Percentiles rank a stretch among this genome's conserved stretches.
These are phyloP conservation scores for Steinernema khuongi DNA, from an alignment of 1,140 invertebrate genomes.

Conservation along the genomic window DNA sequence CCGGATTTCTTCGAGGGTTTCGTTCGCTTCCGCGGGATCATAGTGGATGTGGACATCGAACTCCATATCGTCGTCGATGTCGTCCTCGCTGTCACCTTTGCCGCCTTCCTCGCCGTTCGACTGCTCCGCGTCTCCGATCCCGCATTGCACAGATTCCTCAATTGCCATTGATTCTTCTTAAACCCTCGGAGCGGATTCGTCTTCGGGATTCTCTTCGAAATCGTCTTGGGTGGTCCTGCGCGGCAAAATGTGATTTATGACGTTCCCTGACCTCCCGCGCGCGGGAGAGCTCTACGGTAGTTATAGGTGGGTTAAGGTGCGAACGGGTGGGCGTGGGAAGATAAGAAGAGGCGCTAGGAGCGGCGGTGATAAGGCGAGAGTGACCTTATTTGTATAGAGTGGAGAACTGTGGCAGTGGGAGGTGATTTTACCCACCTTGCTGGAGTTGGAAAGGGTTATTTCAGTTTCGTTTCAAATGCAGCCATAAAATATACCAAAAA, in stretches of 20 bases:
- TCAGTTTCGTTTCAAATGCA: no score
- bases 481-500: no score
- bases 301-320: neutral
- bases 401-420: no score
- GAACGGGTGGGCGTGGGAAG: no score
- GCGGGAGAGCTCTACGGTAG: neutral
- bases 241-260: neutral
- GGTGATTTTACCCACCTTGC: no score
- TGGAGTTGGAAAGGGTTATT: no score
- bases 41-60: neutral
- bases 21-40: neutral
- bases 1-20: neutral
- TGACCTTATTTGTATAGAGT: no score
- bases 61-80: slow-evolving; percentile 20
- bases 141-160: neutral
- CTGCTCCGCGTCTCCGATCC: neutral
- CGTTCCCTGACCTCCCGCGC: neutral
- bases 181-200: neutral
- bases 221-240: neutral
- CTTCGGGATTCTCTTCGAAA: neutral
- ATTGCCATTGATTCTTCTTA: neutral
- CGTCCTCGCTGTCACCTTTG: slow-evolving; percentile 7
- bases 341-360: no score
- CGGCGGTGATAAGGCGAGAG: no score
- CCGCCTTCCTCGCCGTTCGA: neutral